A percentile compares a stretch with the other conserved stretches of the same genome.
phyloP scores from a whole-genome alignment of 2,888 invertebrate species.

The Plemyria rubiginata region DNA sequence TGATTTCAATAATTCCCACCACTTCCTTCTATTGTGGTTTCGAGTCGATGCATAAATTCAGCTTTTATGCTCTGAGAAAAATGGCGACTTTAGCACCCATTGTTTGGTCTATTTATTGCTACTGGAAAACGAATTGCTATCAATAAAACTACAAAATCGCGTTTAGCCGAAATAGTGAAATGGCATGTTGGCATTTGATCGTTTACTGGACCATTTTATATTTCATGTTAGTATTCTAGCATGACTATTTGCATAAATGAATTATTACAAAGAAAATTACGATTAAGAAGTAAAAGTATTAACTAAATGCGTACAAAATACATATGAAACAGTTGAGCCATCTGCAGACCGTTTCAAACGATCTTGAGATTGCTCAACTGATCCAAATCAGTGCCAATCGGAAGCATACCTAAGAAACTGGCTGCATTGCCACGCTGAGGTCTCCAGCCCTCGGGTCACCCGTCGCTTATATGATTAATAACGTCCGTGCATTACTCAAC shows the following conservation, averaged over 20 bases:
- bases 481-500: neutral
- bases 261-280: too few relatives aligned
- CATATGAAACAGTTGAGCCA: too few relatives aligned
- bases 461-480: neutral
- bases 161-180: slow-evolving; percentile 1
- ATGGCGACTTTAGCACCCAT: slow-evolving; percentile 48
- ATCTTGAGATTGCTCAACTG: too few relatives aligned
- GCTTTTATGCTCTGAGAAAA: slow-evolving; percentile 52
- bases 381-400: too few relatives aligned
- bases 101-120: slow-evolving; percentile 38
- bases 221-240: too few relatives aligned
- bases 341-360: too few relatives aligned
- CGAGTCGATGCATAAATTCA: slow-evolving; percentile 55
- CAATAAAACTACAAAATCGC: slow-evolving; percentile 21
- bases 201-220: neutral
- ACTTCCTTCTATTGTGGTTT: slow-evolving; percentile 63
- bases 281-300: too few relatives aligned
- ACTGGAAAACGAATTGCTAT: slow-evolving; percentile 31
- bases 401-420: too few relatives aligned
- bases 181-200: neutral
- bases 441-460: too few relatives aligned
- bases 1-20: slow-evolving; percentile 63
- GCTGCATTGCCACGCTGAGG: too few relatives aligned
- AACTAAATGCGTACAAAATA: too few relatives aligned
- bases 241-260: too few relatives aligned